phyloP scores from a whole-genome alignment of 2,888 invertebrate species.

The Cabera pusaria region DNA sequence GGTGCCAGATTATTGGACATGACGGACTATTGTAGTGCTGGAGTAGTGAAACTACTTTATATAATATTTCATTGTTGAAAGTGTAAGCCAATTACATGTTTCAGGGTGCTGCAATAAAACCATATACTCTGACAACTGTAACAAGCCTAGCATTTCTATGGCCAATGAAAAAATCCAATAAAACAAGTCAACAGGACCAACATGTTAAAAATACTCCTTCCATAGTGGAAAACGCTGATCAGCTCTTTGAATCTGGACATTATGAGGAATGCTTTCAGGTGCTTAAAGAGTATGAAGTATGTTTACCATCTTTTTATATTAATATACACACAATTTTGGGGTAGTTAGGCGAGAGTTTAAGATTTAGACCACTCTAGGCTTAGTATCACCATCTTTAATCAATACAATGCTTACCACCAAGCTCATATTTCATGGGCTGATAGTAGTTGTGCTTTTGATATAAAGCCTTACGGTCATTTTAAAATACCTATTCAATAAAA shows the following conservation, averaged over 20 bases:
- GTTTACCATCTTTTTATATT: slow-evolving; percentile 5
- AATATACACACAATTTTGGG: neutral
- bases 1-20: no score
- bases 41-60: slow-evolving; percentile 1
- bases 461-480: no score
- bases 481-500: no score
- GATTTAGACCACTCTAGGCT: no score
- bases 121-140: slow-evolving; percentile 27
- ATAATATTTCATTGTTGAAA: no score
- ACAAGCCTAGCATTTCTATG: slow-evolving; percentile 58
- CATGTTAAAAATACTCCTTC: slow-evolving; percentile 45
- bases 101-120: slow-evolving; percentile 7
- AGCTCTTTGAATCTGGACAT: slow-evolving; percentile 85
- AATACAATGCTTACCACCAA: no score
- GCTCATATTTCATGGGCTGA: no score
- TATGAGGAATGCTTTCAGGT: slow-evolving; percentile 86
- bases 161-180: slow-evolving; percentile 46
- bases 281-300: slow-evolving; percentile 82
- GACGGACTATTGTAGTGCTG: no score
- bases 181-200: neutral
- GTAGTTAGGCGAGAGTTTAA: no score
- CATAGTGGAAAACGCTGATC: slow-evolving; percentile 85
- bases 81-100: no score
- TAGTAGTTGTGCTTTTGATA: no score
- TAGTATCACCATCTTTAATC: no score